Evolutionary conservation across 37 sponge, comb jelly and placozoan genomes (phyloP), one percentile per base, ranked within the genome.

Genomic region (Axinella damicornis): DNA sequence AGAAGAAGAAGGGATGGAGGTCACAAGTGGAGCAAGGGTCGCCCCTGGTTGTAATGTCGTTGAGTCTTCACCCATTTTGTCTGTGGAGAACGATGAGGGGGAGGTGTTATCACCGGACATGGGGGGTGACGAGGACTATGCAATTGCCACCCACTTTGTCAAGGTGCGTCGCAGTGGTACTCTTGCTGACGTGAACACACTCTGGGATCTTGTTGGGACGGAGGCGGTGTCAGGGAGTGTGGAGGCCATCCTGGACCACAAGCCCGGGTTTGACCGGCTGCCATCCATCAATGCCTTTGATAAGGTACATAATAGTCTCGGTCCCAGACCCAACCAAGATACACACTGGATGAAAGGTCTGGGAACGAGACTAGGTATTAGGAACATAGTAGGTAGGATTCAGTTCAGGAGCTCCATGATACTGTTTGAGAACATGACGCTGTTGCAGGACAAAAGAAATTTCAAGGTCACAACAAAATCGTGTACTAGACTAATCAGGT

Each of bases 141-240:
- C 88, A 71, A 89, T 93, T 28, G 94, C 94, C 12, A 93, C 94
- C 5, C 94, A 93, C 76, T 93, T 88, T 83, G 94, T 93, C 35
- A 89, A 89, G 79, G 89, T 89, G 27, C 59, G 79, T n/a, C 71
- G 95, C 12, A 95, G 86, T 88, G 95, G 95, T 0, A 65, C 77
- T 17, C 56, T 95, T 64, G 62, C 85, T 34, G 95, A 91, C 52
- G 92, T 95, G 28, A 85, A 69, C 63, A 89, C 89, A 13, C 58
- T 95, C 36, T 95, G 95, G 95, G 92, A 95, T 69, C 86, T 91
- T 21, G 89, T 76, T 17, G 84, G 83, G 19, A 91, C 94, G 20
- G 94, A 86, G 68, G 86, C 86, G 27, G 80, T 93, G 32, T 84
- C 90, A 36, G 87, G 90, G 27, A 93, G 90, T 83, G 76, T 93